Evolutionary conservation across 2,113 vertebrate species (phyloP).

Genomic region (Columba livia): DNA sequence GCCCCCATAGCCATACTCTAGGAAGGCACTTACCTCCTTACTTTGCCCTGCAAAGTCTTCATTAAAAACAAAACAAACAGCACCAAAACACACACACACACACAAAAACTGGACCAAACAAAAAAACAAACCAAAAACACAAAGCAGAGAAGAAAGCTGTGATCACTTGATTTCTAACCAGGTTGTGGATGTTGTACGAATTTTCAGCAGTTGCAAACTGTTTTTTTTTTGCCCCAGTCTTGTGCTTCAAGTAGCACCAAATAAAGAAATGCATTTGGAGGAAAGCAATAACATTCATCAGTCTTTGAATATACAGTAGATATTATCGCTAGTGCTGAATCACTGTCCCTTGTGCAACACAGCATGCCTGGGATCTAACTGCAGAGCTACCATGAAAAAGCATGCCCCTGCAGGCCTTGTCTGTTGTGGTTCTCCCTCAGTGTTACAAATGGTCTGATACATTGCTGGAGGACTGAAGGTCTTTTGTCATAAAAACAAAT

Average conservation of each 20-base stretch:
- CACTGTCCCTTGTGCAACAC: not conserved
- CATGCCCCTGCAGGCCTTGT: accelerated
- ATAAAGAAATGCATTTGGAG: slow-evolving; percentile 15
- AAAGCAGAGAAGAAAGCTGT: not conserved
- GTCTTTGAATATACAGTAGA: not conserved
- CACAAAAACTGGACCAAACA: too few relatives aligned
- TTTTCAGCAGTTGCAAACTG: not conserved
- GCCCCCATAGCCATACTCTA: not conserved
- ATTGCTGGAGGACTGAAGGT: not conserved
- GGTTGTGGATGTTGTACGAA: accelerated
- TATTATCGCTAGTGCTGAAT: not conserved
- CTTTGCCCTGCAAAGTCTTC: not conserved
- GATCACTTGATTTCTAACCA: not conserved
- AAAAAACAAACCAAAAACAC: not conserved
- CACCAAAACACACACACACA: too few relatives aligned
- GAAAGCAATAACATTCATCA: not conserved
- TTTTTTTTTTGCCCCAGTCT: not conserved
- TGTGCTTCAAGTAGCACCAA: slow-evolving; percentile 14
- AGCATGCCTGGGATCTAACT: not conserved
- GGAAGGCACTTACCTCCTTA: not conserved
- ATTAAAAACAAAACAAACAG: not conserved
- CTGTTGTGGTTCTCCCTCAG: not conserved
- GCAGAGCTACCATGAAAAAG: not conserved
- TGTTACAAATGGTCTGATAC: not conserved
- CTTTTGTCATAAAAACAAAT: not conserved